Evolutionary conservation across 2,113 vertebrate genomes (phyloP).

Genomic region (Melanerpes formicivorus): DNA sequence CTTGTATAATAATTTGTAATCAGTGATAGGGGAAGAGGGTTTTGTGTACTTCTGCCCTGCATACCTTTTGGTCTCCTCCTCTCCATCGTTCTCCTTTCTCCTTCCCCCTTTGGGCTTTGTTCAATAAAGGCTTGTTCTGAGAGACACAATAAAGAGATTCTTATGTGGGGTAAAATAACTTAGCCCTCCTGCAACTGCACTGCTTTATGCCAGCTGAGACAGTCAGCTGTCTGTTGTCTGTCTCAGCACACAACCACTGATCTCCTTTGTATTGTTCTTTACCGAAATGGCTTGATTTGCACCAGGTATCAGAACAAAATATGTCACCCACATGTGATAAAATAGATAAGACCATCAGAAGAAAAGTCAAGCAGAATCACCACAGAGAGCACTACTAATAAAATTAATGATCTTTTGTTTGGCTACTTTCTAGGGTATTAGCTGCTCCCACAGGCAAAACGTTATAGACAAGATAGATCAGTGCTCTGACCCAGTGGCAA

Average conservation of each 20-base stretch:
- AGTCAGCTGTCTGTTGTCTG: background rate
- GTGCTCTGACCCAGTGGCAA: background rate
- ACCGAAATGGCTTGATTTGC: background rate
- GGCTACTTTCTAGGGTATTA: background rate
- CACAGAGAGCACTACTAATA: background rate
- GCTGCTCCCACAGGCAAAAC: background rate
- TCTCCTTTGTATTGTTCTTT: background rate
- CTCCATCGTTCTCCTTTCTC: background rate
- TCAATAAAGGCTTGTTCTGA: conserved; percentile 41
- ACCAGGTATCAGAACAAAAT: background rate
- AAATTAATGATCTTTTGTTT: background rate
- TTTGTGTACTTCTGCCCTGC: conserved; percentile 43
- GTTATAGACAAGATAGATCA: background rate
- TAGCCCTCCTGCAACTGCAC: background rate
- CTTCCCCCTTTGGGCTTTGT: conserved; percentile 23
- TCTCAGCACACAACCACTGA: background rate
- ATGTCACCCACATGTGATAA: accelerated
- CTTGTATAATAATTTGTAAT: conserved; percentile 62
- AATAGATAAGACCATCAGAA: background rate
- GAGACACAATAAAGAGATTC: conserved; percentile 28
- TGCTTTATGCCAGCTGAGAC: conserved; percentile 5
- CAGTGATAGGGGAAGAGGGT: conserved; percentile 46
- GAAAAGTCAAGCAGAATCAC: background rate
- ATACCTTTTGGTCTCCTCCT: background rate
- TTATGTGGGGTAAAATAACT: conserved; percentile 32